Evolutionary conservation across 2,113 vertebrate genomes (phyloP), one percentile per base, ranked within the genome.

Genomic region (Psilopogon haemacephalus): DNA sequence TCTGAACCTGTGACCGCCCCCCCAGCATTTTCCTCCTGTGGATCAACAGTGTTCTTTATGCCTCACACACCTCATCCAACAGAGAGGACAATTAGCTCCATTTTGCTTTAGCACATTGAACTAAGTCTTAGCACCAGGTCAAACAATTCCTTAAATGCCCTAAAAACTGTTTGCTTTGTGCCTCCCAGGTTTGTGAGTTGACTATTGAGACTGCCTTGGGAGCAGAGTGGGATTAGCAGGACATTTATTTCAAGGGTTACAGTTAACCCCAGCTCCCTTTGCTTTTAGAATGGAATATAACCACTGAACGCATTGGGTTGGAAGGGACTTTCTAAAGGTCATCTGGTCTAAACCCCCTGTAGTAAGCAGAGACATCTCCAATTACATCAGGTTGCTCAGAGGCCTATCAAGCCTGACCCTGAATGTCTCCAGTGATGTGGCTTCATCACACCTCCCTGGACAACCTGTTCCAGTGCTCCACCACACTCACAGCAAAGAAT

Each of bases 181-280:
- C 48, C 23, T 71, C 17, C 52, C 0, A 0, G 9, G 15, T 86
- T 73, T 76, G 9, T 54, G 18, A 2, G 3, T 58, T 82, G 68
- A 42, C 17, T 33, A 46, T 20, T 6, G 17, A n/a, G 42, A 26
- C 13, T 33, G n/a, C 30, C 48, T 33, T 35, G 18, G 44, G 35
- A 86, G 32, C 27, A 33, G 14, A 70, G 4, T 52, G 58, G 1
- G 0, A 81, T 38, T 42, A 76, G 52, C 3, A 1, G 8, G 6
- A 59, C 9, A 77, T 56, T 74, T 50, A 55, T 64, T 76, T 59
- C 13, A 64, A 77, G 32, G 24, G n/a, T 56, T 77, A 58, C 68
- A 81, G 19, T 24, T 65, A 88, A 68, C n/a, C 33, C 84, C 24
- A 62, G 4, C 8, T 90, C 18, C 15, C 7, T 6, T 63, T 86